Conservation (phyloP, 2,113 vertebrate species). For the Cnemophilus loriae region DNA sequence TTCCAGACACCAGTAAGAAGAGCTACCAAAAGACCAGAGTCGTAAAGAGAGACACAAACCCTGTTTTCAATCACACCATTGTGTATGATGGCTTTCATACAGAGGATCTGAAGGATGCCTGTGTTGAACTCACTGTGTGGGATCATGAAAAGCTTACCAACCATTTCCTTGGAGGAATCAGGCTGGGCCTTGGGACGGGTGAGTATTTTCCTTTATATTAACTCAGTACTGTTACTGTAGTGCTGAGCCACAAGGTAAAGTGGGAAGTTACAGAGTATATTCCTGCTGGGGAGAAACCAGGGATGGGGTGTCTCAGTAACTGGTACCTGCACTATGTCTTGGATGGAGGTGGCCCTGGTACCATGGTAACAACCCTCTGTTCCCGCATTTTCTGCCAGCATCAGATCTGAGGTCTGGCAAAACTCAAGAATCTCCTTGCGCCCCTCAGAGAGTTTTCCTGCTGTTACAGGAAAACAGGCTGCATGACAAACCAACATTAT, state of each 20-base stretch:
- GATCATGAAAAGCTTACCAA: constrained; percentile 75
- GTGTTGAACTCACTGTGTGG: constrained; percentile 74
- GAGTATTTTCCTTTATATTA: neutral
- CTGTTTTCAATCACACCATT: constrained; percentile 74
- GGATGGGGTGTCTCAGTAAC: neutral
- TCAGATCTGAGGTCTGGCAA: neutral
- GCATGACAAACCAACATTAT: neutral
- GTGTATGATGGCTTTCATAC: constrained; percentile 74
- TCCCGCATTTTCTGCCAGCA: neutral
- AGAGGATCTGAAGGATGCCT: constrained; percentile 71
- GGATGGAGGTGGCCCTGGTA: neutral
- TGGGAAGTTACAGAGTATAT: neutral
- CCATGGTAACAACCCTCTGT: neutral
- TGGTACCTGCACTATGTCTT: neutral
- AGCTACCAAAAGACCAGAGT: constrained; percentile 74
- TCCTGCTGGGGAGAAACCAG: neutral
- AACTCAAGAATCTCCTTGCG: neutral
- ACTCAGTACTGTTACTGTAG: neutral
- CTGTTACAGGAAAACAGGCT: neutral
- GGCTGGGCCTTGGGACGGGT: constrained; percentile 72
- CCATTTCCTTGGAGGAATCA: constrained; percentile 73
- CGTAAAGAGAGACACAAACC: constrained; percentile 70
- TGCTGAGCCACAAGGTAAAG: neutral
- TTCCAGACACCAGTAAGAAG: constrained; percentile 76
- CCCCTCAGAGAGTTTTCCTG: neutral